Percentiles rank a stretch among this genome's conserved stretches.
Conservation (phyloP, 2,888 invertebrate species). For the Gymnocheta viridis region DNA sequence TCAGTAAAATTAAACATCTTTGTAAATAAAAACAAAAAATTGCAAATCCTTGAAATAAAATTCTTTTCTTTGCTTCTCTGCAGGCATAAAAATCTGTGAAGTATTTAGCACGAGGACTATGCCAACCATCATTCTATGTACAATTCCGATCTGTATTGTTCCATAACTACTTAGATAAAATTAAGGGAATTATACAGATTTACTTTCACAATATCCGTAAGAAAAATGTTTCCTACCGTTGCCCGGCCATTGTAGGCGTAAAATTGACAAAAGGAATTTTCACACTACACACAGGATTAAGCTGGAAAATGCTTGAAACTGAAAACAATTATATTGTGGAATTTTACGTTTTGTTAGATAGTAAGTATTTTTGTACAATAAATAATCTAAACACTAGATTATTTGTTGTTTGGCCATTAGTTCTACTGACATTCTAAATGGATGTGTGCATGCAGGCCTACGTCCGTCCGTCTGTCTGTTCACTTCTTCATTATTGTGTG, state of each 20-base stretch:
- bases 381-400: constrained; percentile 1
- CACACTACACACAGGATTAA: constrained; percentile 76
- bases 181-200: constrained; percentile 46
- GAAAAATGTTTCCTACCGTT: background rate
- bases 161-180: constrained; percentile 34
- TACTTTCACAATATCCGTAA: constrained; percentile 15
- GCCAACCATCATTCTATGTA: background rate
- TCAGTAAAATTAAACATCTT: background rate
- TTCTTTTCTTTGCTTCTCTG: background rate
- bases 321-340: constrained; percentile 54
- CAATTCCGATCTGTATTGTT: background rate
- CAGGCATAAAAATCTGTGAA: constrained; percentile 9
- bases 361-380: constrained; percentile 20
- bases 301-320: constrained; percentile 30
- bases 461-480: background rate
- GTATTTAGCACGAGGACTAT: constrained; percentile 20
- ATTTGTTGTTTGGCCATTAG: constrained; percentile 6
- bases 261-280: constrained; percentile 76
- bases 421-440: background rate
- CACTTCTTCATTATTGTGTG: background rate
- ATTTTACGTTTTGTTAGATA: constrained; percentile 38
- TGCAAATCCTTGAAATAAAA: constrained; percentile 16
- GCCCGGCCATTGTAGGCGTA: constrained; percentile 65
- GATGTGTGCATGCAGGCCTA: background rate
- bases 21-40: too few relatives aligned